Evolutionary conservation across 2,888 invertebrate genomes (phyloP).

Genomic region (Heteromurus nitidus): DNA sequence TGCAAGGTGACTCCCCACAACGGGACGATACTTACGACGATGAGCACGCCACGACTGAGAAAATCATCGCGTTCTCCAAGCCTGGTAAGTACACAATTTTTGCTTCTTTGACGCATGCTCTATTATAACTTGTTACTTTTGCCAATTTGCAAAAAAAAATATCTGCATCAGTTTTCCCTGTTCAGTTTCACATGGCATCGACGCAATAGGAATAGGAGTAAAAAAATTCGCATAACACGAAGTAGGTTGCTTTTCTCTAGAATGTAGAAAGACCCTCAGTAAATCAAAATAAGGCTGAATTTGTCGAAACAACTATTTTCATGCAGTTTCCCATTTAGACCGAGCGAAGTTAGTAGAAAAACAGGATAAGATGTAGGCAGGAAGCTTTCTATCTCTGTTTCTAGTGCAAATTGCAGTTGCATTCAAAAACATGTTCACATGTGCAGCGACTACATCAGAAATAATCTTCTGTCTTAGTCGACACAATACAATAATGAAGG

Average conservation of each 20-base stretch:
- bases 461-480: too few relatives aligned
- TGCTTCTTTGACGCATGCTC: constrained; percentile 31
- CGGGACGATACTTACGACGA: constrained; percentile 70
- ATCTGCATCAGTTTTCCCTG: constrained; percentile 35
- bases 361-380: constrained; percentile 1
- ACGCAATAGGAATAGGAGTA: not conserved
- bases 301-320: too few relatives aligned
- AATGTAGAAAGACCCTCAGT: not conserved
- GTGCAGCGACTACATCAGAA: too few relatives aligned
- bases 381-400: not conserved
- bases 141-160: too few relatives aligned
- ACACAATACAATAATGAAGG: too few relatives aligned
- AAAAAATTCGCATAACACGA: not conserved
- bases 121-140: not conserved
- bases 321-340: not conserved
- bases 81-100: constrained; percentile 67
- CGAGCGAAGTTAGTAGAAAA: not conserved
- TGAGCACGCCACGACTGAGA: constrained; percentile 72
- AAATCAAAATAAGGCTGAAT: not conserved
- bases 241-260: constrained; percentile 19
- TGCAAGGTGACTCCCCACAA: constrained; percentile 70
- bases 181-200: constrained; percentile 32
- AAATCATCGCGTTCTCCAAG: constrained; percentile 73
- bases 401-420: constrained; percentile 42
- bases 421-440: not conserved